Base-by-base conservation (phyloP, 2,888 invertebrate species). In the Oeneis ivallda region DNA sequence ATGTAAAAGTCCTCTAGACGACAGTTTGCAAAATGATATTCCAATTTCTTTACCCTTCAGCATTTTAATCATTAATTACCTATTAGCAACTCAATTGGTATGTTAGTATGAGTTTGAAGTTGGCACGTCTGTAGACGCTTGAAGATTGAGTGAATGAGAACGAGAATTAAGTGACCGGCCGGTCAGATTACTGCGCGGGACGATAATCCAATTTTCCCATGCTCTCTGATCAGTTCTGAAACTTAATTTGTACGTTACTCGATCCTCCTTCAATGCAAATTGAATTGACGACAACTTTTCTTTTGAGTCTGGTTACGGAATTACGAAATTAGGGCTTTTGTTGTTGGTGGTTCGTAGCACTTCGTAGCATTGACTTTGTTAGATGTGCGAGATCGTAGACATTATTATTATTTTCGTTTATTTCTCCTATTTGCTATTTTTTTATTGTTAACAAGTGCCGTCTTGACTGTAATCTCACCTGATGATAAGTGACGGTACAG, bases 81-180 rank as follows among this genome's bases (percentile, higher is more conserved):
- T 43, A 43, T 43, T 11, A 1, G 9, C 9, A 9, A 17, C 11
- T 19, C 1, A 19, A 1, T 26, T 3, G 0, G 1, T 2, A 19
- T 26, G 11, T 49, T 9, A 26, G 17, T 53, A 37, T 7, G 19
- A 8, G 11, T 19, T 39, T 17, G 39, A 41, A 56, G 41, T 56
- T 19, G 41, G 56, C 7, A 56, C 39, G 56, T 56, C 39, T 56
- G 19, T 41, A 19, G 11, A 41, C 26, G 56, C 56, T 17, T 56
- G 41, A 89, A 89, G 88, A 89, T 90, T 90, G 85, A 86, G 84
- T 79, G 72, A 72, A 72, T 73, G 82, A 83, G 71, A 69, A 64
- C 71, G 71, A 68, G 85, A 82, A 89, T 88, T 87, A 87, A 89
- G 83, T 87, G 87, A 86, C 83, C 84, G 84, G 79, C 82, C 80